Percentiles rank a stretch among this genome's conserved stretches.
Evolutionary conservation across 1,140 invertebrate species (phyloP).

Genomic region (Tyrophagus putrescentiae): DNA sequence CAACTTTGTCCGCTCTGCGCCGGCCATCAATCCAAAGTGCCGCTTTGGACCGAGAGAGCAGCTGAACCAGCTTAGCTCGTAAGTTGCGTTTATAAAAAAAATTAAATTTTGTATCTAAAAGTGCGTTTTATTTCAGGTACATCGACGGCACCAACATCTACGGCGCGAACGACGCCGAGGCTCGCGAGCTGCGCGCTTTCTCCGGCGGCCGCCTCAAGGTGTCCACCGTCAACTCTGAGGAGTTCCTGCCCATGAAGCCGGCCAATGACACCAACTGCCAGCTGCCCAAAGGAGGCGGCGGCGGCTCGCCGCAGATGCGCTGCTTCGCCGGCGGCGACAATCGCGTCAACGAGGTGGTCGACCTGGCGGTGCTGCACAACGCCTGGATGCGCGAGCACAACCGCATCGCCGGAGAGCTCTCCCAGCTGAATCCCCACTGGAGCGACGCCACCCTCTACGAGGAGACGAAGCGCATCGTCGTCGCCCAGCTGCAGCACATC

Average conservation of each 20-base stretch:
- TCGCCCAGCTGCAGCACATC: conserved; percentile 45
- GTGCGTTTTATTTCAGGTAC: too few species aligned
- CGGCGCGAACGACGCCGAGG: conserved; percentile 35
- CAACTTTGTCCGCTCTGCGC: conserved; percentile 30
- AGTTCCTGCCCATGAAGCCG: conserved; percentile 32
- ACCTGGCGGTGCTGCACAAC: conserved; percentile 41
- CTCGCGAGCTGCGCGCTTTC: conserved; percentile 27
- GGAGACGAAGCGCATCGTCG: conserved; percentile 41
- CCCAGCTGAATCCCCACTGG: conserved; percentile 40
- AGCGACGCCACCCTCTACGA: conserved; percentile 36
- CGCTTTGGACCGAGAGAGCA: conserved; percentile 35
- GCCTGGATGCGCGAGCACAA: conserved; percentile 43
- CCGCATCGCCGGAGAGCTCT: conserved; percentile 36
- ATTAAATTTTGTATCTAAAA: too few species aligned
- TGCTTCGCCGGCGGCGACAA: conserved; percentile 22
- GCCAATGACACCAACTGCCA: conserved; percentile 78
- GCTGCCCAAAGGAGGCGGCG: conserved; percentile 40
- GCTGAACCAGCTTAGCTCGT: conserved; percentile 58
- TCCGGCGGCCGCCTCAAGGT: conserved; percentile 26
- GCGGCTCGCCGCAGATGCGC: conserved; percentile 28
- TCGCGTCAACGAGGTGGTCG: conserved; percentile 26
- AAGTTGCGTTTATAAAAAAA: too few species aligned
- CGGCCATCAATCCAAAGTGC: conserved; percentile 22
- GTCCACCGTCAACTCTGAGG: background rate
- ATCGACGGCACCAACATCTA: conserved; percentile 60